These are phyloP conservation scores for Cataglyphis cursor DNA, from an alignment of 2,888 invertebrate genomes.

Conservation along the genomic window DNA sequence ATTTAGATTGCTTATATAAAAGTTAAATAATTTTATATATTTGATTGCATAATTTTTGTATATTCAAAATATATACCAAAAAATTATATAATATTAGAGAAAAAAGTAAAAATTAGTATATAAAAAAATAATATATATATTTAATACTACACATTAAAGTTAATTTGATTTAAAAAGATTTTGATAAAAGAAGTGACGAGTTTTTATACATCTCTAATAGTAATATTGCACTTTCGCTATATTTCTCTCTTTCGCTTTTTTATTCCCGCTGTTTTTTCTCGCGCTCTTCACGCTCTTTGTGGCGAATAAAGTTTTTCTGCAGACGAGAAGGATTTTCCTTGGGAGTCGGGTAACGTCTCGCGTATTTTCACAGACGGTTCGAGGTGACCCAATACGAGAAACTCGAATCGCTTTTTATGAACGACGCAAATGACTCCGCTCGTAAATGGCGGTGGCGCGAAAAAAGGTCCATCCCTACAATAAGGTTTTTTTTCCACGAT, in stretches of 20 bases:
- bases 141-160: neutral
- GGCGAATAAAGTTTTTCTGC: constrained; percentile 66
- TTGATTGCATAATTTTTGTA: too few species aligned
- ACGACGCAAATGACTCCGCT: constrained; percentile 56
- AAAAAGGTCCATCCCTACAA: constrained; percentile 48
- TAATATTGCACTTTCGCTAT: constrained; percentile 57
- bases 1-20: neutral
- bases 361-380: constrained; percentile 50
- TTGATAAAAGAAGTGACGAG: constrained; percentile 61
- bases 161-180: constrained; percentile 50
- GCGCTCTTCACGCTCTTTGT: constrained; percentile 38
- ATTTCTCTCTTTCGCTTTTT: constrained; percentile 16
- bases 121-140: neutral
- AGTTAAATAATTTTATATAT: neutral
- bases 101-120: too few species aligned
- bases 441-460: constrained; percentile 51
- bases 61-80: neutral
- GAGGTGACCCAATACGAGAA: constrained; percentile 58
- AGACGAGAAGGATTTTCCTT: constrained; percentile 66
- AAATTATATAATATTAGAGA: too few species aligned
- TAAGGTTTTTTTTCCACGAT: constrained; percentile 40
- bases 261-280: constrained; percentile 4
- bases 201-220: constrained; percentile 58
- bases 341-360: constrained; percentile 54
- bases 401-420: constrained; percentile 57